Conservation (phyloP, 2,797 vertebrate genomes). For the Sphenopsis melanotis region DNA sequence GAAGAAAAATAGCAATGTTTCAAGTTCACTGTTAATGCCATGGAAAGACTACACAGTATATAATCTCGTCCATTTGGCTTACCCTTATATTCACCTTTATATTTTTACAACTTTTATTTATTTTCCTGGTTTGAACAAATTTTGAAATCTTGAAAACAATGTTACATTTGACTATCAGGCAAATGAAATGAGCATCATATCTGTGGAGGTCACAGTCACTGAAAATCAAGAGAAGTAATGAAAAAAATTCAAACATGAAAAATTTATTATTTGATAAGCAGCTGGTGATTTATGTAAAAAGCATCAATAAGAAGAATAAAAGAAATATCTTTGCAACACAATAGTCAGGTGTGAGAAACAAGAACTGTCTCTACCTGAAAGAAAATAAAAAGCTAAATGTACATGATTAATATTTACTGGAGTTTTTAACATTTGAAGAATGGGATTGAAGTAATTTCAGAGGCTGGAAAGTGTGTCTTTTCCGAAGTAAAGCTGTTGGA, state of each 20-base stretch:
- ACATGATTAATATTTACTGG: neutral
- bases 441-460: neutral
- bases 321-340: neutral
- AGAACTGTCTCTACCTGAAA: neutral
- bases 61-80: neutral
- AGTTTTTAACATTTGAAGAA: neutral
- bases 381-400: neutral
- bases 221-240: neutral
- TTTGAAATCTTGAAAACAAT: neutral
- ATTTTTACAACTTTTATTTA: neutral
- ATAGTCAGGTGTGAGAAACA: neutral
- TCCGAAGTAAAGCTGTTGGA: neutral
- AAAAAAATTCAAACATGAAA: neutral
- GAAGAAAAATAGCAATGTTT: neutral
- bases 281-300: neutral
- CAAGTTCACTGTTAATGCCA: neutral
- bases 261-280: neutral
- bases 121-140: neutral
- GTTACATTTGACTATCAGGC: neutral
- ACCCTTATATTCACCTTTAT: neutral
- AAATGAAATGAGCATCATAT: neutral
- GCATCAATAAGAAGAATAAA: neutral
- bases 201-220: neutral
- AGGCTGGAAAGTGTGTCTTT: neutral
- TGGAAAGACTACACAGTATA: neutral